A percentile compares a stretch with the other conserved stretches of the same genome.
These are phyloP conservation scores for Hypena proboscidalis DNA, from an alignment of 2,888 invertebrate species.

Conservation along the genomic window DNA sequence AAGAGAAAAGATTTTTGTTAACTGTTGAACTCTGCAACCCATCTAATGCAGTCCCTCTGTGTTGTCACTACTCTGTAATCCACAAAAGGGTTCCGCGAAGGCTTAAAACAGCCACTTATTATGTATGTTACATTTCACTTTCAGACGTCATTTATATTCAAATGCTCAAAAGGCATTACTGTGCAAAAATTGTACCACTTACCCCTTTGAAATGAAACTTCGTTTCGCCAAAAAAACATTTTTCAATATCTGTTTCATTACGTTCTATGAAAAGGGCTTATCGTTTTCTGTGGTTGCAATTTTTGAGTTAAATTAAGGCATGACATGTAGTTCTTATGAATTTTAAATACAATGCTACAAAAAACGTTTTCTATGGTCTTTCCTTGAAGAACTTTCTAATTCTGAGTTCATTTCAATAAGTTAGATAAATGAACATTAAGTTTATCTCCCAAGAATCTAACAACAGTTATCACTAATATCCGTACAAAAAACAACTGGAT, in stretches of 20 bases:
- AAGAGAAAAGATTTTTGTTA: neutral
- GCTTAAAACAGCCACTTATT: constrained; percentile 86
- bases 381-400: too few species aligned
- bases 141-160: constrained; percentile 86
- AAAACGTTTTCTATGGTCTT: too few species aligned
- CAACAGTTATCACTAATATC: too few species aligned
- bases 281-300: too few species aligned
- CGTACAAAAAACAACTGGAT: too few species aligned
- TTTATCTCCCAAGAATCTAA: too few species aligned
- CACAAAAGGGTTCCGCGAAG: constrained; percentile 83
- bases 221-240: constrained; percentile 66
- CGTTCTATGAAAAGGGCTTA: neutral
- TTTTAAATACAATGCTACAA: too few species aligned
- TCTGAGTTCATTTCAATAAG: too few species aligned
- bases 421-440: constrained; percentile 1
- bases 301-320: too few species aligned
- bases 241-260: constrained; percentile 43
- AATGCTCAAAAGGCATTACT: constrained; percentile 84
- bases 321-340: too few species aligned
- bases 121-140: constrained; percentile 86
- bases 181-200: constrained; percentile 82
- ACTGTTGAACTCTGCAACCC: neutral
- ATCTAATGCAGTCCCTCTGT: constrained; percentile 22
- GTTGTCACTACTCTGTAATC: constrained; percentile 65
- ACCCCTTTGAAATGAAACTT: constrained; percentile 81